A percentile compares a stretch with the other conserved stretches of the same genome.
Evolutionary conservation across 35 echinoderm and acorn worm species (phyloP).

Genomic region (Amphiura filiformis): DNA sequence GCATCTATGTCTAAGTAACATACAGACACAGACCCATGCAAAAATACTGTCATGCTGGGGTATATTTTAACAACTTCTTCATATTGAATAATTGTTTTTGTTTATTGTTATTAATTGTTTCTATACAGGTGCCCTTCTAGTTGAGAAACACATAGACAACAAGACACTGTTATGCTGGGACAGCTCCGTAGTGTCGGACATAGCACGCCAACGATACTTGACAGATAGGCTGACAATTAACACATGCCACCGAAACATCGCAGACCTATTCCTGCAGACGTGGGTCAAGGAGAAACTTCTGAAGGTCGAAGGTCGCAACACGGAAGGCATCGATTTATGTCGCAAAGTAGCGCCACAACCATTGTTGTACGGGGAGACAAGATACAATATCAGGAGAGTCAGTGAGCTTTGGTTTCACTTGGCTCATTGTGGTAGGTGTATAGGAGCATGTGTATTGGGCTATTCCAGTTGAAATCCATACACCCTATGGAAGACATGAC

Average conservation of each 20-base stretch:
- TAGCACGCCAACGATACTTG: constrained; percentile 69
- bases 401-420: constrained; percentile 96
- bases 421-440: constrained; percentile 66
- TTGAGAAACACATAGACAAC: constrained; percentile 67
- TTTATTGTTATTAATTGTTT: no score
- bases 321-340: constrained; percentile 40
- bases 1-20: no score
- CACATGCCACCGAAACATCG: constrained; percentile 46
- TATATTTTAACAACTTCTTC: no score
- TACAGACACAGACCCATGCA: no score
- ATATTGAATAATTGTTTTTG: no score
- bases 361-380: constrained; percentile 81
- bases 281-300: constrained; percentile 74
- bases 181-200: constrained; percentile 50
- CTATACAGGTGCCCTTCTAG: constrained; percentile 72
- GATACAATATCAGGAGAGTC: constrained; percentile 78
- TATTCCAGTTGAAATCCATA: no score
- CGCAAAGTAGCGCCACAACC: constrained; percentile 83
- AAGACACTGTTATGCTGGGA: constrained; percentile 81
- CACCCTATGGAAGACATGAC: no score
- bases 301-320: constrained; percentile 41
- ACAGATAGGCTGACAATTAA: constrained; percentile 32
- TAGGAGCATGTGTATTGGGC: no score
- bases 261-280: constrained; percentile 61
- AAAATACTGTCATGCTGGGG: no score